phyloP scores from a whole-genome alignment of 1,140 invertebrate species.

The Drosophila willistoni region DNA sequence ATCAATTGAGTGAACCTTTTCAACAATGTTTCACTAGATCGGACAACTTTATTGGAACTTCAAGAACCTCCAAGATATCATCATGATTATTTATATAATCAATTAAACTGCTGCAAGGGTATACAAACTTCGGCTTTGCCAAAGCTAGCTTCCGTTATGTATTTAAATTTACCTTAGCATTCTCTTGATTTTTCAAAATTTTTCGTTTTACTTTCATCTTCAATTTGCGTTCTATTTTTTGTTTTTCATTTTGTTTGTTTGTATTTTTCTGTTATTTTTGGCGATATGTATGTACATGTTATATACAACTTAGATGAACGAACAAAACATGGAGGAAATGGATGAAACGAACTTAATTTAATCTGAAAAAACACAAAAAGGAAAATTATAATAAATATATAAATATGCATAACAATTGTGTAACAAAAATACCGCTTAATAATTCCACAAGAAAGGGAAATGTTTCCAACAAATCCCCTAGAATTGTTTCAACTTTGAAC shows the following conservation, averaged over 20 bases:
- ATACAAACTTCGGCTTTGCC: slow-evolving; percentile 7
- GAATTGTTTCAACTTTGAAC: not conserved
- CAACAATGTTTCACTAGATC: not conserved
- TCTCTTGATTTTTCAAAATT: slow-evolving; percentile 27
- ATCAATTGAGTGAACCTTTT: too few species aligned
- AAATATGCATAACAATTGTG: not conserved
- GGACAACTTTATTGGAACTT: not conserved
- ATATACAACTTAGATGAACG: slow-evolving; percentile 28
- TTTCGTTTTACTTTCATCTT: slow-evolving; percentile 38
- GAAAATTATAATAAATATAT: slow-evolving; percentile 11
- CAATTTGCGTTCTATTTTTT: slow-evolving; percentile 41
- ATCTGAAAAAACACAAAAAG: slow-evolving; percentile 3
- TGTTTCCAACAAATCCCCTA: not conserved
- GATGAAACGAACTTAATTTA: slow-evolving; percentile 16
- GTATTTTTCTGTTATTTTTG: slow-evolving; percentile 39
- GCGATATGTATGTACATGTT: slow-evolving; percentile 79
- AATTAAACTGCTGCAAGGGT: not conserved
- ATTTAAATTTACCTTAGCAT: slow-evolving; percentile 26
- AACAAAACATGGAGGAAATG: slow-evolving; percentile 10
- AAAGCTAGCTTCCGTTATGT: not conserved
- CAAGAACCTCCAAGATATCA: too few species aligned
- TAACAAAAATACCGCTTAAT: not conserved
- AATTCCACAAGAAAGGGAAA: not conserved
- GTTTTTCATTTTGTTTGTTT: slow-evolving; percentile 36
- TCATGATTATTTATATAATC: not conserved